Evolutionary conservation across 1,140 invertebrate genomes (phyloP).

Genomic region (Pseudomyrmex pallidus): DNA sequence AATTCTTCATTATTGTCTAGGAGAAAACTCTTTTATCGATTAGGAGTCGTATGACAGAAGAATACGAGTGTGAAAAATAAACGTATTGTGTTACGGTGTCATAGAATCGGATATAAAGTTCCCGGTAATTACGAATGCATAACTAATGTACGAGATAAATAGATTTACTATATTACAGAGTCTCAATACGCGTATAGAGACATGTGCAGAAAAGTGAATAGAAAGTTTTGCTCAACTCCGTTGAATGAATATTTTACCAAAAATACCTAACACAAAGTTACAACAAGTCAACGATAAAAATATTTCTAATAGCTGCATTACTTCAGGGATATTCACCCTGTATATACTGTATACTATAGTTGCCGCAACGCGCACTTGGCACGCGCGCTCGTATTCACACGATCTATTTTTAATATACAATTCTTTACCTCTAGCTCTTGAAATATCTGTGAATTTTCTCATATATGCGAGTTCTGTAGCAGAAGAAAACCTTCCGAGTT

Average conservation of each 20-base stretch:
- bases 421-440: not conserved
- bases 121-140: slow-evolving; percentile 35
- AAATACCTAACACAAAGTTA: not conserved
- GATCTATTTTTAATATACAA: slow-evolving; percentile 51
- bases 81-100: slow-evolving; percentile 2
- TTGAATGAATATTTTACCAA: slow-evolving; percentile 24
- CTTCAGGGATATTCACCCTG: slow-evolving; percentile 9
- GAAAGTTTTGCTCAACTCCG: not conserved
- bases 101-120: slow-evolving; percentile 19
- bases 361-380: not conserved
- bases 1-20: slow-evolving; percentile 51
- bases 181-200: not conserved
- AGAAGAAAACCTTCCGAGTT: not conserved
- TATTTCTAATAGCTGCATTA: slow-evolving; percentile 9
- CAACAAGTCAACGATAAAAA: not conserved
- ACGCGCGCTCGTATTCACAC: slow-evolving; percentile 4
- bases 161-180: not conserved
- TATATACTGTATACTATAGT: not conserved
- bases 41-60: slow-evolving; percentile 21
- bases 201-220: not conserved
- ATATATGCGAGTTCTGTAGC: not conserved
- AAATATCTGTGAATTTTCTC: slow-evolving; percentile 4
- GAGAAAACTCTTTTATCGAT: slow-evolving; percentile 54
- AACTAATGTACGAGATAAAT: slow-evolving; percentile 15
- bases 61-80: not conserved